Base-by-base conservation (phyloP, 2,113 vertebrate genomes). In the Istiophorus platypterus region DNA sequence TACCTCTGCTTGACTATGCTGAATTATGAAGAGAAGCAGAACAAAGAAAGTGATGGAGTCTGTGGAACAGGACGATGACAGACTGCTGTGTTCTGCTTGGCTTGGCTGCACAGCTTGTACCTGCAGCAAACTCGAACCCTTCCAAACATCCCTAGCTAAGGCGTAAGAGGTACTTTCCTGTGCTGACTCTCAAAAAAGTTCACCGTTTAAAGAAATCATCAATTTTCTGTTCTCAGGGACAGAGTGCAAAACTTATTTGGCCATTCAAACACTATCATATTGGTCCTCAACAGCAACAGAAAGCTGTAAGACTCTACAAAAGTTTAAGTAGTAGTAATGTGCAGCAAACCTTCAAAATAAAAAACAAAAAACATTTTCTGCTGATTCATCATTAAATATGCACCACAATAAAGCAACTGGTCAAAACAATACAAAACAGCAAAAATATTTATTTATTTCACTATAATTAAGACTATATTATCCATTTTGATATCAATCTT, bases 41-140 rank as follows among this genome's bases (percentile, higher is more conserved):
- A 57, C n/a, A 51, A 77, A 71, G 27, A 57, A 87, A 85, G 69
- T 59, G 71, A 86, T 63, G 71, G 68, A 34, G 78, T 85, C 72
- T 65, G 64, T 64, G 81, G 85, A 73, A 88, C 61, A 5, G 61
- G 49, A 54, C 47, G 73, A 78, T 82, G 81, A 89, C 82, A 89
- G 78, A 89, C 79, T 85, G 87, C 91, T 89, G 85, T 47, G 79
- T 77, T 84, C 65, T 87, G 85, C 88, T 85, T 78, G 80, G 85
- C 88, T 85, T 78, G 80, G 81, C 82, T 91, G 83, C 76, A 86
- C 82, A 91, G 88, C 76, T 72, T 76, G 67, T 87, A 88, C 89
- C 91, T 90, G 87, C 85, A 87, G 81, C 78, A 87, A 88, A 86
- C 61, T 63, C 81, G 78, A 76, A 84, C 80, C 58, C 41, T 41